phyloP scores from a whole-genome alignment of 2,888 invertebrate species.

The Cantharis rustica region DNA sequence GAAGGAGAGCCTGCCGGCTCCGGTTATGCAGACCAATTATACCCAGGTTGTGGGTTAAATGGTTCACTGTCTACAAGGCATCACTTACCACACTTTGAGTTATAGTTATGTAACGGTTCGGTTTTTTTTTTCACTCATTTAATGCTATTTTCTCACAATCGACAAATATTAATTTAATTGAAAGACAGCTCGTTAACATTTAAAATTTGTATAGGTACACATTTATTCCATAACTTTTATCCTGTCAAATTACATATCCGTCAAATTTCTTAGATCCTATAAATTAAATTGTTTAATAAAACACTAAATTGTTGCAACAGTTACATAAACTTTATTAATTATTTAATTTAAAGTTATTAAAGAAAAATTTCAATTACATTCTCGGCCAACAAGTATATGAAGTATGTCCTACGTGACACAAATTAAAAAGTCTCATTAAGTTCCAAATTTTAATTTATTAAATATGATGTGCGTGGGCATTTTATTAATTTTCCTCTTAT shows the following conservation, averaged over 20 bases:
- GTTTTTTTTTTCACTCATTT: background rate
- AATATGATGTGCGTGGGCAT: constrained; percentile 8
- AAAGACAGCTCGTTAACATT: background rate
- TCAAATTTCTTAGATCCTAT: background rate
- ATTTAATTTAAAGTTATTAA: background rate
- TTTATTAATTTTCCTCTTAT: constrained; percentile 6
- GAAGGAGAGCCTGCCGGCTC: constrained; percentile 52
- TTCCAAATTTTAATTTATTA: constrained; percentile 14
- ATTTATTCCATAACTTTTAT: background rate
- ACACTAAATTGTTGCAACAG: background rate
- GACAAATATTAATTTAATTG: background rate
- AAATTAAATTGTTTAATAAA: background rate
- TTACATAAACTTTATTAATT: background rate
- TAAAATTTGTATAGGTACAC: background rate
- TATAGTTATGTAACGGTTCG: constrained; percentile 23
- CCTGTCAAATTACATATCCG: background rate
- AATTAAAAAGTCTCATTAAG: constrained; percentile 4
- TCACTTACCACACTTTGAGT: constrained; percentile 23
- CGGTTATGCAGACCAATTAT: constrained; percentile 41
- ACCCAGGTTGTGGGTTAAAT: constrained; percentile 38
- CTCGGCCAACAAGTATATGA: background rate
- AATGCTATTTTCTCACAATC: background rate
- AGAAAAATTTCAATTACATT: background rate
- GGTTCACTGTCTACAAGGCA: constrained; percentile 36
- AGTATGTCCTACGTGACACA: background rate